Evolutionary conservation across 2,888 invertebrate genomes (phyloP), one percentile per base, ranked within the genome.

Genomic region (Phanerotoma sp.): DNA sequence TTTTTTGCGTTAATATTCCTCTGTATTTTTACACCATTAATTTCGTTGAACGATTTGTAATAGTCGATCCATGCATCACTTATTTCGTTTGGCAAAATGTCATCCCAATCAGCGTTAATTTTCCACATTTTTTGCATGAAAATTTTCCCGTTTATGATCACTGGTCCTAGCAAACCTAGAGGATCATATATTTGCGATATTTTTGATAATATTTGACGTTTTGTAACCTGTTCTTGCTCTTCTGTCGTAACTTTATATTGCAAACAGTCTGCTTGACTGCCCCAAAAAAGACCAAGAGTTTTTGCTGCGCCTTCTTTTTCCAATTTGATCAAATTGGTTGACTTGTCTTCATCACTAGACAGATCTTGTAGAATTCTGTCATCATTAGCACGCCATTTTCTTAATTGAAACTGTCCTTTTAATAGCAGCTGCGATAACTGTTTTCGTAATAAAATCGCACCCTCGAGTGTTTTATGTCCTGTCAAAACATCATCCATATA

Each of bases 301-400:
- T 57, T 57, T 10, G 54, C 1, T 10, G 46, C n/a, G 30, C 46
- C 47, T 10, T 54, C 46, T 7, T 46, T 47, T 5, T 57, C 52
- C 1, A 48, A 25, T 28, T 13, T 53, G 5, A 48, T n/a, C 7
- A 45, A 9, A 7, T 25, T 25, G 25, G 25, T 25, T 25, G 25
- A 6, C 7, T 25, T 7, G 35, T 38, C 50, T 1, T 4, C 25
- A 1, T 55, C 13, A 9, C 32, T 10, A 1, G 35, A 28, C 4
- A 48, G 5, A n/a, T 45, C 11, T 37, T 32, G 18, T 5, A 56
- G 30, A 13, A 33, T 33, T 32, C 20, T 7, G 3, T 3, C 20
- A 10, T 53, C 51, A 28, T 63, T 66, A 2, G 64, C 49, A 3
- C 51, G 30, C 63, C 65, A 69, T 48, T 69, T 64, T 6, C 61